Evolutionary conservation across 2,888 invertebrate species (phyloP).

Genomic region (Cheilosia vernalis): DNA sequence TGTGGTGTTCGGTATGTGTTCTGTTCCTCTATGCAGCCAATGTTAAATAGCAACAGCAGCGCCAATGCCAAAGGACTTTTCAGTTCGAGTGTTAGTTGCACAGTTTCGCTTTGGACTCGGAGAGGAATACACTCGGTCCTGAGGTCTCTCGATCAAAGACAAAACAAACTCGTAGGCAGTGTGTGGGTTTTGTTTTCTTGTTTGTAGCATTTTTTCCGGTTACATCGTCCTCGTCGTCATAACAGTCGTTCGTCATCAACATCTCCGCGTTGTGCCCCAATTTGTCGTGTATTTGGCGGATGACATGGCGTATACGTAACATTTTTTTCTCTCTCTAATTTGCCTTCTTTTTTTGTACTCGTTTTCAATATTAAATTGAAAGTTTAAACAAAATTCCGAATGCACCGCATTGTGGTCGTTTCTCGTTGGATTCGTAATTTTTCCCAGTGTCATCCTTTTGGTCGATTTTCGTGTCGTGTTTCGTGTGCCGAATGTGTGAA

Average conservation of each 20-base stretch:
- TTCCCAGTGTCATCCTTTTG: conserved; percentile 3
- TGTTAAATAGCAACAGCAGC: conserved; percentile 40
- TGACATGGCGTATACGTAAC: conserved; percentile 61
- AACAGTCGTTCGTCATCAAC: conserved; percentile 29
- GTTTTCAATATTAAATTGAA: conserved; percentile 47
- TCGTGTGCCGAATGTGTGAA: conserved; percentile 5
- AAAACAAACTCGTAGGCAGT: conserved; percentile 18
- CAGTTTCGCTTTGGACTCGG: conserved; percentile 60
- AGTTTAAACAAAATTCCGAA: conserved; percentile 46
- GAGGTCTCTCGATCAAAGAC: conserved; percentile 16
- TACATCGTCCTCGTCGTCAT: conserved; percentile 24
- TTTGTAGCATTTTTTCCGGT: conserved; percentile 1
- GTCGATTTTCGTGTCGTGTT: neutral
- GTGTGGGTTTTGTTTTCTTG: neutral
- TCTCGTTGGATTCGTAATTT: conserved; percentile 1
- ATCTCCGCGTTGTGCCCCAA: conserved; percentile 32
- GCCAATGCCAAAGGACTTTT: conserved; percentile 42
- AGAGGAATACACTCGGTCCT: conserved; percentile 45
- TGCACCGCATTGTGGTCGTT: conserved; percentile 28
- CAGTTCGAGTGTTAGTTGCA: conserved; percentile 58
- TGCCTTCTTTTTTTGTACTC: conserved; percentile 16
- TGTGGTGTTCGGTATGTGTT: neutral
- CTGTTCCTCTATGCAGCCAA: conserved; percentile 37
- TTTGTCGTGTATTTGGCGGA: conserved; percentile 37
- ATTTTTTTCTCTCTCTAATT: neutral